Percentiles rank a stretch among this genome's conserved stretches.
phyloP scores from a whole-genome alignment of 2,113 vertebrate genomes.

The Spea multiplicata region DNA sequence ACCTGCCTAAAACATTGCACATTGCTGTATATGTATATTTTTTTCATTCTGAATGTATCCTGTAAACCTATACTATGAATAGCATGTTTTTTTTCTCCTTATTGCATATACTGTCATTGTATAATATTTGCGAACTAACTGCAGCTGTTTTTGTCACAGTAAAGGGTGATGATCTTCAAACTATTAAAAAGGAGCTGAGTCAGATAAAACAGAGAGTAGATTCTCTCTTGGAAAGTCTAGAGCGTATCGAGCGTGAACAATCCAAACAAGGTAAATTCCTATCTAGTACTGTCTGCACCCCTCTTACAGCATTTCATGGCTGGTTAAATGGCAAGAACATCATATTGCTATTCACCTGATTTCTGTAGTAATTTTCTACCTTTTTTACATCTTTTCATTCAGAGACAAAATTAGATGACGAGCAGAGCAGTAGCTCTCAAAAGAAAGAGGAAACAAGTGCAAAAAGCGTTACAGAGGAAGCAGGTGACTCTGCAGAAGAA shows the following conservation, averaged over 20 bases:
- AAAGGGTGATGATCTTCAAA: conserved; percentile 81
- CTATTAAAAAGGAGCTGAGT: conserved; percentile 83
- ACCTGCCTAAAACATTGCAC: too few species aligned
- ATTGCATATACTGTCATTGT: too few species aligned
- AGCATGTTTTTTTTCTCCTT: too few species aligned
- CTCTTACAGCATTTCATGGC: background rate
- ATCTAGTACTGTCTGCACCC: too few species aligned
- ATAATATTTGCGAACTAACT: background rate
- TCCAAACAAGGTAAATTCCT: conserved; percentile 66
- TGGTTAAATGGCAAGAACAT: background rate
- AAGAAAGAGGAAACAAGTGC: conserved; percentile 75
- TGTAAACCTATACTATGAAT: too few species aligned
- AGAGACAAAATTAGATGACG: conserved; percentile 75
- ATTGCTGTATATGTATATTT: too few species aligned
- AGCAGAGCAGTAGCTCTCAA: conserved; percentile 63
- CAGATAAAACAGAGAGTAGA: conserved; percentile 91
- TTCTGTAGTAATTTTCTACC: too few species aligned
- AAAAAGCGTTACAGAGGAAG: conserved; percentile 67
- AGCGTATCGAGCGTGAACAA: conserved; percentile 82
- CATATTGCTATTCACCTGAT: background rate
- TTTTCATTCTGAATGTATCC: too few species aligned
- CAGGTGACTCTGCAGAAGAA: conserved; percentile 77
- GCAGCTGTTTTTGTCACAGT: conserved; percentile 58
- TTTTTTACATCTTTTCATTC: conserved; percentile 35
- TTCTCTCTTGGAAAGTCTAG: conserved; percentile 80